Percentiles rank a stretch among this genome's conserved stretches.
phyloP scores from a whole-genome alignment of 2,797 vertebrate genomes.

The Lagorchestes hirsutus region DNA sequence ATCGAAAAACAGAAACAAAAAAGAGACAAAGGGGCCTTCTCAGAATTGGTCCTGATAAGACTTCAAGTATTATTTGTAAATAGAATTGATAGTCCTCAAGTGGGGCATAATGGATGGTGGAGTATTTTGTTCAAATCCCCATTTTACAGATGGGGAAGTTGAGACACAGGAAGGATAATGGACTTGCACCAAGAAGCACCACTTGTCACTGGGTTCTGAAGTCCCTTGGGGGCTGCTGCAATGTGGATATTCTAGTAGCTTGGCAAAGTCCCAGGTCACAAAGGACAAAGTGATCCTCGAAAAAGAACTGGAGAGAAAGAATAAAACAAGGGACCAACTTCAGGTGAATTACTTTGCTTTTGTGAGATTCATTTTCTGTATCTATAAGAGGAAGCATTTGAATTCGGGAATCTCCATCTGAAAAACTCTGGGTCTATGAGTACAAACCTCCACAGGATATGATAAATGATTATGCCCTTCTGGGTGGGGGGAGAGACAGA shows the following conservation, averaged over 20 bases:
- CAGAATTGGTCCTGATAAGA: background rate
- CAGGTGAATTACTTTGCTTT: background rate
- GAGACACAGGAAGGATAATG: background rate
- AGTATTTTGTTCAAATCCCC: background rate
- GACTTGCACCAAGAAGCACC: background rate
- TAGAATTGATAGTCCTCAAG: background rate
- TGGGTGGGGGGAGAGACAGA: background rate
- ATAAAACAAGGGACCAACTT: background rate
- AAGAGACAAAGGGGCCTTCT: background rate
- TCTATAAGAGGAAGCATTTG: background rate
- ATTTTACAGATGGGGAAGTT: background rate
- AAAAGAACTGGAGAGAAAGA: background rate
- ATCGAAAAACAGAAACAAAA: background rate
- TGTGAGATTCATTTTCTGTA: background rate
- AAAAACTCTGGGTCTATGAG: background rate
- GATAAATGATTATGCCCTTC: background rate
- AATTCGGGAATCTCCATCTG: background rate
- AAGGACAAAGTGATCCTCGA: background rate
- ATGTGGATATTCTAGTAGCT: background rate
- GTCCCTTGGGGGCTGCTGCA: background rate
- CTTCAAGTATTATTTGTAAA: background rate
- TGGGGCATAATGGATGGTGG: background rate
- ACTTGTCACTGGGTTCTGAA: background rate
- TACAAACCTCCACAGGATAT: background rate
- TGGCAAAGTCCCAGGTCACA: background rate